Base-by-base conservation (phyloP, 2,113 vertebrate genomes). In the Rhizomys pruinosus region DNA sequence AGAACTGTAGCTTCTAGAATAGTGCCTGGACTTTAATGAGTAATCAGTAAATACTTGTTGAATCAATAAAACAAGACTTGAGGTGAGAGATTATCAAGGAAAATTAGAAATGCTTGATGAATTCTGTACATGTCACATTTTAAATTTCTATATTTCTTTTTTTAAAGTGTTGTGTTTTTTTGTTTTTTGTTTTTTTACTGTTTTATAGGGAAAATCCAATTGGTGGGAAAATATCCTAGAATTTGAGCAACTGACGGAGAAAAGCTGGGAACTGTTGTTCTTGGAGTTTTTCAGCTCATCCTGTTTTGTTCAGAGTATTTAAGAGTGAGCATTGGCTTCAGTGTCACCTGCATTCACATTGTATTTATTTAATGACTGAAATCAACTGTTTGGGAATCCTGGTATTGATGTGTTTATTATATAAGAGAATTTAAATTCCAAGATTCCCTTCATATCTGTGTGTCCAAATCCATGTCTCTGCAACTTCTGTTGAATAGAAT, bases 151-250 rank as follows among this genome's bases (percentile, higher is more conserved):
- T 55, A 13, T 72, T 95, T 64, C 85, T 71, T 93, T 71, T 93
- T 71, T 85, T 37, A 94, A 94, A 94, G 81, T 68, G 23, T 32
- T 90, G 94, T 90, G 73, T n/a, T 94, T 22, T 93, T 95, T n/a
- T n/a, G n/a, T n/a, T n/a, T n/a, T n/a, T n/a, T n/a, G 94, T 90
- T 78, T n/a, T 94, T 22, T 93, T 95, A 89, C 91, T 20, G 87
- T 97, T 95, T 97, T 96, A 4, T 97, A 99, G 99, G 98, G 98
- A 99, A 97, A 99, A 99, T 98, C 99, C 99, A 5, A 99, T 99
- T 77, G 98, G 99, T 84, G 99, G 99, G 81, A 99, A 99, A 97
- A 98, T 98, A 92, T 99, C 98, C 78, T 92, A 90, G 96, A 94
- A 52, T 90, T 59, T 88, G 73, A 69, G 57, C 92, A 94, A 20